Evolutionary conservation across 2,113 vertebrate genomes (phyloP).

Genomic region (Ginglymostoma cirratum): DNA sequence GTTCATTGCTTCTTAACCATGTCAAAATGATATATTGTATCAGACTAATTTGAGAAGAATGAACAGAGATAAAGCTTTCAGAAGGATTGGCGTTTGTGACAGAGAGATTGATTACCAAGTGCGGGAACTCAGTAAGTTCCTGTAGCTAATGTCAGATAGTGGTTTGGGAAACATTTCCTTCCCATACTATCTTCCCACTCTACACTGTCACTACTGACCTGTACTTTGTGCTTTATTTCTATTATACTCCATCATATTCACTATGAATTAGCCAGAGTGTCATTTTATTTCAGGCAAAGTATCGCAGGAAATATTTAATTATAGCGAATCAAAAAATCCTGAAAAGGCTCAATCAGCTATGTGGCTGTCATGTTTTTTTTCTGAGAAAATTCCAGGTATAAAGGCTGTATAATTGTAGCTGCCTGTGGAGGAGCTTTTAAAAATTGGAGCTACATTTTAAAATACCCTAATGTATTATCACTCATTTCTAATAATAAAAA

Average conservation of each 20-base stretch:
- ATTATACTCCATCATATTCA: neutral
- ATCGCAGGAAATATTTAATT: neutral
- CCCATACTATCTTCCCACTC: neutral
- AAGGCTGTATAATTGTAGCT: neutral
- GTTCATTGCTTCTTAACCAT: neutral
- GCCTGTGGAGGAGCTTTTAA: neutral
- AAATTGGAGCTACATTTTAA: neutral
- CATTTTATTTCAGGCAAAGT: neutral
- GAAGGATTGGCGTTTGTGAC: neutral
- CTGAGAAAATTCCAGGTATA: neutral
- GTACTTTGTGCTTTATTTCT: neutral
- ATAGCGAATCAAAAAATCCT: neutral
- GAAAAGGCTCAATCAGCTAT: neutral
- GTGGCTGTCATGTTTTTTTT: neutral
- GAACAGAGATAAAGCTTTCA: neutral
- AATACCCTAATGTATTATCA: neutral
- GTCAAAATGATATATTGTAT: neutral
- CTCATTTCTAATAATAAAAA: neutral
- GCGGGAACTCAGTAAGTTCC: neutral
- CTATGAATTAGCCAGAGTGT: neutral
- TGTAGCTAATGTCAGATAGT: neutral
- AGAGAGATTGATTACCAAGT: neutral
- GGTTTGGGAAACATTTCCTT: neutral
- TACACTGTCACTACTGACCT: neutral
- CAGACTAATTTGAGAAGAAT: neutral